Evolutionary conservation across 2,797 vertebrate genomes (phyloP), one percentile per base, ranked within the genome.

Genomic region (Chelmon rostratus): DNA sequence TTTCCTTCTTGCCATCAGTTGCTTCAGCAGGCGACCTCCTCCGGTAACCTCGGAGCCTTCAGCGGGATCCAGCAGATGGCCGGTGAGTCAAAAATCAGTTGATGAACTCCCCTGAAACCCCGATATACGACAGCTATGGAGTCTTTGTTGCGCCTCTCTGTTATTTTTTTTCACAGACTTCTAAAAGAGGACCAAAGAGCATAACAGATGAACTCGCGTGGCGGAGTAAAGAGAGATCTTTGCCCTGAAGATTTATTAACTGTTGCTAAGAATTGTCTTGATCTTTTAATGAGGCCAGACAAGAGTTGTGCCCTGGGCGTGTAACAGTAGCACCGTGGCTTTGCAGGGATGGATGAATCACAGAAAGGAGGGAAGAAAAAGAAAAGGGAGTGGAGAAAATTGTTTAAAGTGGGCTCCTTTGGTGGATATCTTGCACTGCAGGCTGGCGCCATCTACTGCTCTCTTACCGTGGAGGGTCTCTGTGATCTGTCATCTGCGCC

Each of bases 61-160:
- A 98, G 94, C 95, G 98, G 95, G 97, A 99, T 99, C 96, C 98
- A 99, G 94, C 98, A 99, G 96, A 99, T 99, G 97, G 98, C 97
- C 86, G 98, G 98, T 99, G 92, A 97, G 97, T 93, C 84, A 11
- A 61, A 96, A 96, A 95, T 94, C 64, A 33, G 37, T 76, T 23
- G 35, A 70, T 68, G 66, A 62, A 50, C 77, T 66, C 54, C 78
- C 59, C 35, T 10, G 47, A 61, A 74, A 61, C 44, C 35, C 2
- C 56, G 6, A 59, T 35, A 46, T 11, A 64, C 66, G 18, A 25
- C 68, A 18, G 81, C 75, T 13, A 6, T 6, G 53, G 73, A 57
- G 78, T 79, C 81, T 90, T 84, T 90, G 85, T 88, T 86, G 78
- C 53, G 15, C 73, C 73, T 86, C 62, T 85, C 25, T 74, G 47